Percentiles rank a stretch among this genome's conserved stretches.
These are phyloP conservation scores for Sminthurinus aureus DNA, from an alignment of 2,888 invertebrate genomes.

Conservation along the genomic window DNA sequence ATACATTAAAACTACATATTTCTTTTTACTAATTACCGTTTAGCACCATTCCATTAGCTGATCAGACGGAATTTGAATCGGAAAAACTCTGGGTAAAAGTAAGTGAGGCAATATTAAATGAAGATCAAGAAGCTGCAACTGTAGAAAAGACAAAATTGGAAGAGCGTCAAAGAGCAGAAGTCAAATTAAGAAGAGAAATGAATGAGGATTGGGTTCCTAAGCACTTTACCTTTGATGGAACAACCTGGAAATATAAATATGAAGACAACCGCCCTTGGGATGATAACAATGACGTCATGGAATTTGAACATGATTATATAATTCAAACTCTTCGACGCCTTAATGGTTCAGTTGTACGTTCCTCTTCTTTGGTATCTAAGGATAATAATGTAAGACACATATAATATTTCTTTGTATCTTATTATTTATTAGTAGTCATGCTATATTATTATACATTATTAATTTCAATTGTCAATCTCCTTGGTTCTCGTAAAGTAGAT, in stretches of 20 bases:
- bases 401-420: too few relatives aligned
- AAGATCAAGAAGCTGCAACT: constrained; percentile 88
- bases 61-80: constrained; percentile 83
- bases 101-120: constrained; percentile 80
- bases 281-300: constrained; percentile 81
- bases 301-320: constrained; percentile 83
- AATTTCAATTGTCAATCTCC: not conserved
- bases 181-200: constrained; percentile 73
- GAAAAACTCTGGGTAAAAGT: constrained; percentile 88
- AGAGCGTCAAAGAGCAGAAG: constrained; percentile 80
- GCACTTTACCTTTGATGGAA: constrained; percentile 71
- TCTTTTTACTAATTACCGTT: too few relatives aligned
- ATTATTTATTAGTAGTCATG: too few relatives aligned
- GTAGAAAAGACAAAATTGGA: constrained; percentile 90
- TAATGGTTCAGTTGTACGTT: constrained; percentile 76
- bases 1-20: too few relatives aligned
- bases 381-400: constrained; percentile 62
- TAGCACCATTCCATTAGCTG: constrained; percentile 75
- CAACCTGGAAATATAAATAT: constrained; percentile 76
- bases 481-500: not conserved
- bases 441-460: too few relatives aligned
- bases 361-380: constrained; percentile 75
- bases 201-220: constrained; percentile 76
- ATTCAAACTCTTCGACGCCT: constrained; percentile 80
- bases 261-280: constrained; percentile 87